Percentiles rank a stretch among this genome's conserved stretches.
Conservation (phyloP, 1,140 invertebrate genomes). For the Uloborus diversus region DNA sequence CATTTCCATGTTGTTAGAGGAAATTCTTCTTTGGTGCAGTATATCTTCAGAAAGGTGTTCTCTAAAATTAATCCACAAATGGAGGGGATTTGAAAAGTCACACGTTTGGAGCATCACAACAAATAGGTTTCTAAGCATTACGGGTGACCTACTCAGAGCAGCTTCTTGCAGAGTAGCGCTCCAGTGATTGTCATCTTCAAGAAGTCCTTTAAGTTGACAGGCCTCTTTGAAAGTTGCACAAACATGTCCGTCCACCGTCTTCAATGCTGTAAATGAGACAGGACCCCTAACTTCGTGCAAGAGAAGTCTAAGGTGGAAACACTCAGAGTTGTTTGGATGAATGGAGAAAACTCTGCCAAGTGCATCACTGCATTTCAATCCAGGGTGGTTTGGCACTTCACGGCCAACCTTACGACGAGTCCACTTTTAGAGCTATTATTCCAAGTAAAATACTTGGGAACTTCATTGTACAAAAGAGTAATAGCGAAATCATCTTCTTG, state of each 20-base stretch:
- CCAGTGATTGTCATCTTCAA: too few species aligned
- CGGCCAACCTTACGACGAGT: not conserved
- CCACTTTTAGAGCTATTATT: not conserved
- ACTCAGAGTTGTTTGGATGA: slow-evolving; percentile 63
- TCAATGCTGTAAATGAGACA: slow-evolving; percentile 58
- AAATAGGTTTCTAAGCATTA: too few species aligned
- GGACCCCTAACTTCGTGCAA: slow-evolving; percentile 60
- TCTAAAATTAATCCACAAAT: too few species aligned
- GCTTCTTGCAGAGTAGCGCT: too few species aligned
- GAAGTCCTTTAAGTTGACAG: too few species aligned
- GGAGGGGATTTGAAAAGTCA: too few species aligned
- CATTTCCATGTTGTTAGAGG: too few species aligned
- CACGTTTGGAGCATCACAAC: too few species aligned
- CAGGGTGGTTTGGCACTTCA: slow-evolving; percentile 58
- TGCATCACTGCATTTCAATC: slow-evolving; percentile 56
- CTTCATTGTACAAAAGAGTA: slow-evolving; percentile 10
- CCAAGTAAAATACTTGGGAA: slow-evolving; percentile 22
- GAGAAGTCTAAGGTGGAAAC: slow-evolving; percentile 61
- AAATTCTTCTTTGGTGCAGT: too few species aligned
- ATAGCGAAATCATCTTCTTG: not conserved
- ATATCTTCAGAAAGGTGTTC: too few species aligned
- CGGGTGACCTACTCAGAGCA: too few species aligned
- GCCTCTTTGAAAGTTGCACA: too few species aligned
- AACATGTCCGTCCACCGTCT: slow-evolving; percentile 60
- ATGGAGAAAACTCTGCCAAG: slow-evolving; percentile 64